Conservation (phyloP, 2,113 vertebrate genomes). For the Abramis brama region DNA sequence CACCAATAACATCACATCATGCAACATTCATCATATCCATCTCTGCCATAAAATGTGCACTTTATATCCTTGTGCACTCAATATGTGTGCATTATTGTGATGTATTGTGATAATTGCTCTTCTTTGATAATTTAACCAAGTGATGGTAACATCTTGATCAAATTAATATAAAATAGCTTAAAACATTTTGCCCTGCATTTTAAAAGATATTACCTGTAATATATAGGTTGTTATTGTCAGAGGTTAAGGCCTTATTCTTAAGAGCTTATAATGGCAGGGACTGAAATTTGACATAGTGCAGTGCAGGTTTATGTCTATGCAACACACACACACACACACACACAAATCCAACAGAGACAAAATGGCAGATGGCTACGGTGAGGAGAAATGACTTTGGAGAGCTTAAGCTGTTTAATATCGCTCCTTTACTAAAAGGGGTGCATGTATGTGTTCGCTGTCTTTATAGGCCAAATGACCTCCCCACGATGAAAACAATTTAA, state of each 20-base stretch:
- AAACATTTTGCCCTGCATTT: background rate
- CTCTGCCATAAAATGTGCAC: background rate
- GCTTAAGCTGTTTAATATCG: slow-evolving; percentile 9
- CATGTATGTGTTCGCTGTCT: background rate
- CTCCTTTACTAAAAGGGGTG: background rate
- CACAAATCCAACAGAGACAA: slow-evolving; percentile 38
- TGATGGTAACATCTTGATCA: background rate
- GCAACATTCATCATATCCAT: background rate
- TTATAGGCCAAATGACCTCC: background rate
- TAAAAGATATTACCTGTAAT: background rate
- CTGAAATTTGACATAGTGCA: background rate
- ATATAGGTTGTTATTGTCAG: background rate
- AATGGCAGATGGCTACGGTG: slow-evolving; percentile 28
- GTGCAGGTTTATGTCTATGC: slow-evolving; percentile 15
- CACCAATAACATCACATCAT: slow-evolving; percentile 27
- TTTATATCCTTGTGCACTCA: background rate
- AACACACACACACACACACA: slow-evolving; percentile 32
- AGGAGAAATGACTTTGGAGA: slow-evolving; percentile 15
- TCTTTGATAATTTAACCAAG: background rate
- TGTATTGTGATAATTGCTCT: background rate
- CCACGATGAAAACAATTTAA: background rate
- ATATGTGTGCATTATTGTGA: background rate
- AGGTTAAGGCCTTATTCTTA: background rate
- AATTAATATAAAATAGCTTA: background rate
- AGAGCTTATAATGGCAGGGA: background rate